Percentiles rank a stretch among this genome's conserved stretches.
Conservation (phyloP, 1,140 invertebrate genomes). For the Drosophila parvula region DNA sequence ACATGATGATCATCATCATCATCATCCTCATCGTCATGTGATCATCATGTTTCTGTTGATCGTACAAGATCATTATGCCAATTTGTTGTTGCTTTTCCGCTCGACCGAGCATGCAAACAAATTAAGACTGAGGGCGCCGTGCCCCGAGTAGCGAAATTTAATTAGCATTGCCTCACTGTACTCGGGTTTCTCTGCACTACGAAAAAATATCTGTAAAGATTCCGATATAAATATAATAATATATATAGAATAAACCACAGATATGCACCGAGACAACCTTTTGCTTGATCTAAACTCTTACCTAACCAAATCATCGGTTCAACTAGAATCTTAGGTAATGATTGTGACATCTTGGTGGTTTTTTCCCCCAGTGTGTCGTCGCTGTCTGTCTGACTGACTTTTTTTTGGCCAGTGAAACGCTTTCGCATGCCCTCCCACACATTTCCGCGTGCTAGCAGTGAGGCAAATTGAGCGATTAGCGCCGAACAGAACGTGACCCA, state of each 20-base stretch:
- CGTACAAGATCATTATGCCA: constrained; percentile 66
- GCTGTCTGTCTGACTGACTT: not conserved
- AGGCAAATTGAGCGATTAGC: constrained; percentile 71
- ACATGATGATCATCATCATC: constrained; percentile 23
- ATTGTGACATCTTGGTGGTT: not conserved
- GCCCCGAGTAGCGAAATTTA: constrained; percentile 64
- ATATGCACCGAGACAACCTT: not conserved
- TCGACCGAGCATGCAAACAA: constrained; percentile 77
- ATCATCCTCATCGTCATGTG: constrained; percentile 9
- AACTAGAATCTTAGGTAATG: not conserved
- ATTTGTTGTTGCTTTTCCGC: constrained; percentile 75
- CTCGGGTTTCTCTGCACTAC: constrained; percentile 9
- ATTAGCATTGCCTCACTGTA: constrained; percentile 65
- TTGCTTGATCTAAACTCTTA: not conserved
- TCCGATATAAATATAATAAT: no score
- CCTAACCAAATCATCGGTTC: not conserved
- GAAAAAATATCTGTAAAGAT: not conserved
- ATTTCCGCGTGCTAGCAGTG: constrained; percentile 70
- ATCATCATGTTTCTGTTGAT: constrained; percentile 36
- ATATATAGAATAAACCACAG: no score
- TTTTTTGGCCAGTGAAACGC: constrained; percentile 34
- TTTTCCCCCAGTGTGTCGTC: constrained; percentile 16
- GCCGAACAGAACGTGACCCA: constrained; percentile 65
- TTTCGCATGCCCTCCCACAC: constrained; percentile 54
- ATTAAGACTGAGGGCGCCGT: constrained; percentile 70